Evolutionary conservation across 2,113 vertebrate genomes (phyloP).

Genomic region (Lagopus leucura): DNA sequence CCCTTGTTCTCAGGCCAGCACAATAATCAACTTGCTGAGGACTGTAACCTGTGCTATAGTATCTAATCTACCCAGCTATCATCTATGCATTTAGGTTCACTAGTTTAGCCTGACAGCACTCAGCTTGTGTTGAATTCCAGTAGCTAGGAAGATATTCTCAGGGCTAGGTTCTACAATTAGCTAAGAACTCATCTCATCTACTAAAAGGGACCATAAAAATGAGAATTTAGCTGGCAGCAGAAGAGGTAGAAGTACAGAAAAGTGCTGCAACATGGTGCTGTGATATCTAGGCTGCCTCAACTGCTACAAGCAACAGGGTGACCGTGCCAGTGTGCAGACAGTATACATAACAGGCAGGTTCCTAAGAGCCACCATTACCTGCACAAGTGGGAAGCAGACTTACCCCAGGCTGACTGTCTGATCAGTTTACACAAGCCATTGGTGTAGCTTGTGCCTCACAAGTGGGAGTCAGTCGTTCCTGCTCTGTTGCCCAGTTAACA

Average conservation of each 20-base stretch:
- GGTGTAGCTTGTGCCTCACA: not conserved
- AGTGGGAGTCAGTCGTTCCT: not conserved
- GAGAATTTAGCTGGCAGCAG: not conserved
- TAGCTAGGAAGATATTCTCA: not conserved
- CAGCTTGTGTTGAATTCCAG: not conserved
- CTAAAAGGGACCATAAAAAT: not conserved
- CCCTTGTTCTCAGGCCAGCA: not conserved
- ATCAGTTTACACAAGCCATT: not conserved
- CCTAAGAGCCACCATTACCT: not conserved
- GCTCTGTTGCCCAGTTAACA: not conserved
- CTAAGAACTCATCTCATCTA: not conserved
- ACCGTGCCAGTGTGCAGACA: not conserved
- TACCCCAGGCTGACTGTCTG: not conserved
- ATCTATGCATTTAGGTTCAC: not conserved
- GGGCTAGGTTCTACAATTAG: not conserved
- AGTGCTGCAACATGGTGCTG: not conserved
- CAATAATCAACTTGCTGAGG: rapidly evolving
- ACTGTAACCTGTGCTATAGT: too few relatives aligned
- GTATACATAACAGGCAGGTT: not conserved
- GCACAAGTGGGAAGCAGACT: not conserved
- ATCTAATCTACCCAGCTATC: not conserved
- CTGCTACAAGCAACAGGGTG: not conserved
- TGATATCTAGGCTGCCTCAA: not conserved
- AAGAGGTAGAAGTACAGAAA: not conserved
- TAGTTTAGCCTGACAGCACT: not conserved